These are phyloP conservation scores for Agriopis aurantiaria DNA, from an alignment of 2,888 invertebrate species.

Conservation along the genomic window DNA sequence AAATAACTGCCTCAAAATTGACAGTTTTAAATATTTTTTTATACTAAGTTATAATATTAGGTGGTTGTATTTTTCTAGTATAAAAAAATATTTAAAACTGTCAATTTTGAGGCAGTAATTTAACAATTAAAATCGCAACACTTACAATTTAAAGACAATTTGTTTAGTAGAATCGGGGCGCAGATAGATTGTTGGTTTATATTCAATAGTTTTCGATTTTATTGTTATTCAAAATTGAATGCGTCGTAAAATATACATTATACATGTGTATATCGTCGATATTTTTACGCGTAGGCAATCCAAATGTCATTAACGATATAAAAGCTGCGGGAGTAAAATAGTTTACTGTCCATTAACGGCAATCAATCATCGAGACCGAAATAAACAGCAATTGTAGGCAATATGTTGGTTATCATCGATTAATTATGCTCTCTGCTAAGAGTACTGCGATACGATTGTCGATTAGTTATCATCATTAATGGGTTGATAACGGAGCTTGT, in stretches of 20 bases:
- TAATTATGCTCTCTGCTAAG: constrained; percentile 48
- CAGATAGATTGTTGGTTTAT: constrained; percentile 3
- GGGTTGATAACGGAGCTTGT: constrained; percentile 51
- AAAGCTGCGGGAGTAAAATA: constrained; percentile 37
- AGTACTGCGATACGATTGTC: constrained; percentile 37
- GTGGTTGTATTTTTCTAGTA: too few relatives aligned
- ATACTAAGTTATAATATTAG: too few relatives aligned
- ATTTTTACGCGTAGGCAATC: constrained; percentile 37
- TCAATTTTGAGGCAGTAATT: too few relatives aligned
- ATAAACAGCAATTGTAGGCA: constrained; percentile 49
- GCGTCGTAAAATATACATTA: constrained; percentile 35
- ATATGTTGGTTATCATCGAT: constrained; percentile 47
- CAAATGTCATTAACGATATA: constrained; percentile 40
- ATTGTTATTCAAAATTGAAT: constrained; percentile 26
- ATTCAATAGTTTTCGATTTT: constrained; percentile 13
- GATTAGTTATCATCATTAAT: constrained; percentile 50
- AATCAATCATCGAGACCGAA: constrained; percentile 51
- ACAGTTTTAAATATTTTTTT: too few relatives aligned
- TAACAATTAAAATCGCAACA: too few relatives aligned
- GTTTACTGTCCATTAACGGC: constrained; percentile 44
- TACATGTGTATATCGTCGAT: constrained; percentile 13
- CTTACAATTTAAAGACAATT: too few relatives aligned
- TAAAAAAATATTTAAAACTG: too few relatives aligned
- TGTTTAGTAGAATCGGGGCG: too few relatives aligned
- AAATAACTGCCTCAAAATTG: too few relatives aligned